Conservation (phyloP, 2,113 vertebrate genomes). For the Empidonax traillii region DNA sequence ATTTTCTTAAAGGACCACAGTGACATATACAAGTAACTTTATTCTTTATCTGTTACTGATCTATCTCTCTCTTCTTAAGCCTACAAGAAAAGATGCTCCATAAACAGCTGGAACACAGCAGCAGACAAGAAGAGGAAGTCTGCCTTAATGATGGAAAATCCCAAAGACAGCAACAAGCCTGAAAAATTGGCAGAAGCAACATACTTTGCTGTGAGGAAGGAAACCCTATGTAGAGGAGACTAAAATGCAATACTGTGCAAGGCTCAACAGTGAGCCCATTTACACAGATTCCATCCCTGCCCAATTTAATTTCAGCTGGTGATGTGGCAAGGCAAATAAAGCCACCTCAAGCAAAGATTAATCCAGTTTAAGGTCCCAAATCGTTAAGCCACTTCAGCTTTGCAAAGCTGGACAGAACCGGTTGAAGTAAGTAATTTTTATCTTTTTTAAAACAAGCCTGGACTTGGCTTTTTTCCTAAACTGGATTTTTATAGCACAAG, state of each 20-base stretch:
- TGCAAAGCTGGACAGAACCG: not conserved
- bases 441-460: not conserved
- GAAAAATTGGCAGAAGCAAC: not conserved
- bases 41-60: not conserved
- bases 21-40: not conserved
- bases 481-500: not conserved
- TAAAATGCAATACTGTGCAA: not conserved
- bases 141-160: not conserved
- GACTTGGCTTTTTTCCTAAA: not conserved
- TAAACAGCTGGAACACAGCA: not conserved
- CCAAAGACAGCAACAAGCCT: not conserved
- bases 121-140: not conserved
- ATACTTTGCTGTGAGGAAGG: not conserved
- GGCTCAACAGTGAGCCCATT: not conserved
- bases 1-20: not conserved
- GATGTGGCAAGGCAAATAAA: not conserved
- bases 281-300: not conserved
- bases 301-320: not conserved
- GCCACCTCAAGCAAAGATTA: not conserved
- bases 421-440: not conserved
- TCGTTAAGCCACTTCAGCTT: not conserved
- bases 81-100: not conserved
- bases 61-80: not conserved
- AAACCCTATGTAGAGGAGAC: rapidly evolving
- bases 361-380: not conserved